Percentiles rank a stretch among this genome's conserved stretches.
Conservation (phyloP, 1,140 invertebrate genomes). For the Bombus haemorrhoidalis region DNA sequence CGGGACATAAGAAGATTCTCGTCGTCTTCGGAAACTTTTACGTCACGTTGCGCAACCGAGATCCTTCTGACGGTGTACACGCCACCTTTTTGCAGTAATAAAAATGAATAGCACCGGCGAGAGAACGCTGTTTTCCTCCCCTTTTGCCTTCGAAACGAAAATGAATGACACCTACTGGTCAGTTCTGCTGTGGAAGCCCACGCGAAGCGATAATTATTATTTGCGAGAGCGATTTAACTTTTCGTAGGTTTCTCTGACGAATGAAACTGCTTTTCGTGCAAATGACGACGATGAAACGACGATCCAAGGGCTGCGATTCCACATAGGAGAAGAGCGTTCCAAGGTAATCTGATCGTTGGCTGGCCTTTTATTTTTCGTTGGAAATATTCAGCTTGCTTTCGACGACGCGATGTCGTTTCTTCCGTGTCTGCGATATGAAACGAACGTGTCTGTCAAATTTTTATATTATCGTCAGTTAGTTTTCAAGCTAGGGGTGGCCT, state of each 20-base stretch:
- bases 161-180: not conserved
- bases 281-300: not conserved
- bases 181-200: not conserved
- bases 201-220: not conserved
- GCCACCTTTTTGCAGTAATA: not conserved
- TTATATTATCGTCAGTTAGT: not conserved
- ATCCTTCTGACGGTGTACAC: not conserved
- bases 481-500: too few relatives aligned
- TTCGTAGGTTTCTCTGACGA: not conserved
- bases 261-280: not conserved
- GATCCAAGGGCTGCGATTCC: too few relatives aligned
- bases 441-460: not conserved
- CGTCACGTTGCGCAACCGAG: not conserved
- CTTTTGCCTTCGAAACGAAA: not conserved
- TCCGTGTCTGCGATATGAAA: not conserved
- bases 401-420: too few relatives aligned
- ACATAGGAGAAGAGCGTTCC: too few relatives aligned
- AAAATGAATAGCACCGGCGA: not conserved
- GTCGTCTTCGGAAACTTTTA: slow-evolving; percentile 2
- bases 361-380: too few relatives aligned
- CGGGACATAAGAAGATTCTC: not conserved
- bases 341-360: not conserved
- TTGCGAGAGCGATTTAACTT: not conserved
- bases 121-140: not conserved
- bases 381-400: too few relatives aligned